phyloP scores from a whole-genome alignment of 2,113 vertebrate genomes.

The Plestiodon gilberti region DNA sequence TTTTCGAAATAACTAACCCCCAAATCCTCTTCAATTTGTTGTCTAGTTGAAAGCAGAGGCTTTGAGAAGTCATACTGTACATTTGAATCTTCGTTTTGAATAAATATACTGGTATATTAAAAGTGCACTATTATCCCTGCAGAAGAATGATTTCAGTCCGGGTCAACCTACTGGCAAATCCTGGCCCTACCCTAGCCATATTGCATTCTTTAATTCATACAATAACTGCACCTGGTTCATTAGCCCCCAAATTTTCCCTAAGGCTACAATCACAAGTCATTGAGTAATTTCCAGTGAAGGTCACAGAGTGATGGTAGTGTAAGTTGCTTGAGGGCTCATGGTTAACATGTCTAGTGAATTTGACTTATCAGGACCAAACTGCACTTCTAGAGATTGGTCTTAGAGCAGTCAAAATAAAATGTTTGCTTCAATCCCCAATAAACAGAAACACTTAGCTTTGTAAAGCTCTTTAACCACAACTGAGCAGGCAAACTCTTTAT shows the following conservation, averaged over 20 bases:
- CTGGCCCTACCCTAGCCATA: neutral
- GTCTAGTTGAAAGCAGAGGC: neutral
- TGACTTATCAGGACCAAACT: neutral
- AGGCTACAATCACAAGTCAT: neutral
- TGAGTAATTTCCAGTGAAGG: neutral
- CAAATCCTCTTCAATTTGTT: neutral
- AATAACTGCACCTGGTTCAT: neutral
- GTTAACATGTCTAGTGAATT: neutral
- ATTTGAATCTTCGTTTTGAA: neutral
- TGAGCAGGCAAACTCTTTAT: slow-evolving; percentile 25
- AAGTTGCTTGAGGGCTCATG: neutral
- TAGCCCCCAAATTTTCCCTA: neutral
- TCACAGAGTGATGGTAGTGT: neutral
- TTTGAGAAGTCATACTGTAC: neutral
- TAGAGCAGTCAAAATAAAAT: neutral
- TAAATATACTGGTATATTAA: neutral
- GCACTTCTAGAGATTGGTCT: neutral
- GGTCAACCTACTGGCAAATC: too few species aligned
- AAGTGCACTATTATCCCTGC: neutral
- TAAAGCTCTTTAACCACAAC: slow-evolving; percentile 29
- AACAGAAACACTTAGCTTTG: slow-evolving; percentile 28
- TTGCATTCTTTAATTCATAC: neutral
- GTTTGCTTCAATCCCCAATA: neutral
- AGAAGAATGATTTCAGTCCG: neutral
- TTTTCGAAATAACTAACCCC: neutral